phyloP scores from a whole-genome alignment of 2,797 vertebrate species.

The Malacoraja senta region DNA sequence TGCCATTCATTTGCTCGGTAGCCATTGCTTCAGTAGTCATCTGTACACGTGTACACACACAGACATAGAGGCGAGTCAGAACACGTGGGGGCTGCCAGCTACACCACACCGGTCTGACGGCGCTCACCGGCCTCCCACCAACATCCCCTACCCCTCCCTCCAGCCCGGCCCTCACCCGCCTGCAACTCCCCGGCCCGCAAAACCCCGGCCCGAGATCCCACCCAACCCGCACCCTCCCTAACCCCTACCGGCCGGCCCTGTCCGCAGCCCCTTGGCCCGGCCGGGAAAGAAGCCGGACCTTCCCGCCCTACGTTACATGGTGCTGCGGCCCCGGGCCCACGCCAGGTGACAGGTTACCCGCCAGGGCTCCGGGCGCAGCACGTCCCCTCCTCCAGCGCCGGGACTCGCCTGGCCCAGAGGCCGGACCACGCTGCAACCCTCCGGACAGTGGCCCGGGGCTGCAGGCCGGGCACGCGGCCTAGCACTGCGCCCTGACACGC shows the following conservation, averaged over 20 bases:
- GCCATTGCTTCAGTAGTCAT: slow-evolving; percentile 86
- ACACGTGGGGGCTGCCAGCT: slow-evolving; percentile 19
- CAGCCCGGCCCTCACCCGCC: no score
- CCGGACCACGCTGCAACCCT: no score
- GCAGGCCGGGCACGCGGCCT: slow-evolving; percentile 37
- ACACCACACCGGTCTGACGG: no score
- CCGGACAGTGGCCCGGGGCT: not conserved
- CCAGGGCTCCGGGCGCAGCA: no score
- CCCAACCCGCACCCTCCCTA: slow-evolving; percentile 39
- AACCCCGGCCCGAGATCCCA: slow-evolving; percentile 35
- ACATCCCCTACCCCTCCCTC: no score
- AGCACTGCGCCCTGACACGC: slow-evolving; percentile 38
- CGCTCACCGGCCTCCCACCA: no score
- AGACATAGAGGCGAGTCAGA: not conserved
- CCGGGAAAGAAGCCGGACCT: not conserved
- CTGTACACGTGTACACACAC: slow-evolving; percentile 71
- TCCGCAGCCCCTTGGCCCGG: no score
- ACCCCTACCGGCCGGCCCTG: no score
- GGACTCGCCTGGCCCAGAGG: no score
- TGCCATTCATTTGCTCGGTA: slow-evolving; percentile 94
- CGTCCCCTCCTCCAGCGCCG: no score
- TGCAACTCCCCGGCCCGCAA: slow-evolving; percentile 19
- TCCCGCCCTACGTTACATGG: not conserved
- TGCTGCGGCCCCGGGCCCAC: not conserved
- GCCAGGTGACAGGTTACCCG: no score